phyloP scores from a whole-genome alignment of 2,888 invertebrate species.

The Boloria selene region DNA sequence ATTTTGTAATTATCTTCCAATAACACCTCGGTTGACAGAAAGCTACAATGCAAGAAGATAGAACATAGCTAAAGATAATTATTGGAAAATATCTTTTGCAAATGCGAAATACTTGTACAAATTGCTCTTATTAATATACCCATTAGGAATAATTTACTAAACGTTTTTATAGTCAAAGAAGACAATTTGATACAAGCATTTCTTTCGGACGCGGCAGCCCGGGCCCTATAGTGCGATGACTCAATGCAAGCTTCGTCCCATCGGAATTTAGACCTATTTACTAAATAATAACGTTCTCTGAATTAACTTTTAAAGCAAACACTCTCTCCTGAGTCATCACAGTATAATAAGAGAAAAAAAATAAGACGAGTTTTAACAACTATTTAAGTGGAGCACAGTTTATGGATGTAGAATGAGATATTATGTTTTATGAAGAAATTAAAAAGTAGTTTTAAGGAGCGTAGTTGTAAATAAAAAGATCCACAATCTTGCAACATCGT shows the following conservation, averaged over 20 bases:
- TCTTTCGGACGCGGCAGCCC: constrained; percentile 54
- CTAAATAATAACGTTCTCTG: constrained; percentile 23
- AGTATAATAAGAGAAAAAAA: constrained; percentile 65
- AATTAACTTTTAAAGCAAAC: constrained; percentile 48
- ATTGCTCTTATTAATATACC: not conserved
- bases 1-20: constrained; percentile 32
- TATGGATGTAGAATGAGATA: constrained; percentile 67
- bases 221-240: constrained; percentile 81
- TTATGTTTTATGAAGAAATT: constrained; percentile 52
- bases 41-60: no score
- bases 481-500: constrained; percentile 75
- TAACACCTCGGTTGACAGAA: not conserved
- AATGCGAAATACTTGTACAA: constrained; percentile 34
- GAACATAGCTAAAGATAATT: not conserved
- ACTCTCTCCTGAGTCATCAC: constrained; percentile 78
- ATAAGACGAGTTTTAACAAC: constrained; percentile 51
- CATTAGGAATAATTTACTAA: not conserved
- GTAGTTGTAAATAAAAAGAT: constrained; percentile 71
- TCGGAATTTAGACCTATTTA: constrained; percentile 52
- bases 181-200: constrained; percentile 40
- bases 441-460: constrained; percentile 54
- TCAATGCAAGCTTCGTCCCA: constrained; percentile 81
- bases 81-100: constrained; percentile 26
- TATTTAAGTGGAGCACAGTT: constrained; percentile 54
- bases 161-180: not conserved